Conservation (phyloP, 2,888 invertebrate genomes). For the Euphydryas editha region DNA sequence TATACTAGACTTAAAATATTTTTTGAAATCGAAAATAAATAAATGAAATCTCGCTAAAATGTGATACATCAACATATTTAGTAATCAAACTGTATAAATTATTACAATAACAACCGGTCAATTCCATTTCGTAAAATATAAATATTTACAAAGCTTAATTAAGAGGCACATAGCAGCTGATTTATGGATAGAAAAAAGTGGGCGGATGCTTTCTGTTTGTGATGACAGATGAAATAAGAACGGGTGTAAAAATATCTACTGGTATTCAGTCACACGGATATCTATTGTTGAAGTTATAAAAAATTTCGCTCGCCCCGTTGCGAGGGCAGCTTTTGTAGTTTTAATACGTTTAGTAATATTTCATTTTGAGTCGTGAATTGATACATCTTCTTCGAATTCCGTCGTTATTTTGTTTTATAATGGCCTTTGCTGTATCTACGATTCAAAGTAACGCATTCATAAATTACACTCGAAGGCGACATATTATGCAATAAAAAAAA, state of each 20-base stretch:
- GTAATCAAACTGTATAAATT: slow-evolving; percentile 27
- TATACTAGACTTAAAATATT: not conserved
- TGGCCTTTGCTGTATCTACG: slow-evolving; percentile 13
- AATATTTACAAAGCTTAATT: slow-evolving; percentile 38
- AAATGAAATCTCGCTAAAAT: not conserved
- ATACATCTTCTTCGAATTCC: slow-evolving; percentile 36
- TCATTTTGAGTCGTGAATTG: slow-evolving; percentile 34
- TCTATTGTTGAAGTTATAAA: slow-evolving; percentile 30
- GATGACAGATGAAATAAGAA: slow-evolving; percentile 53
- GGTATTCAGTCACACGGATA: slow-evolving; percentile 24
- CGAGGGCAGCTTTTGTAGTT: slow-evolving; percentile 33
- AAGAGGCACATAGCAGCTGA: slow-evolving; percentile 37
- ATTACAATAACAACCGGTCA: slow-evolving; percentile 29
- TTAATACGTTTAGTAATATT: slow-evolving; percentile 32
- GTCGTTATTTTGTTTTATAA: slow-evolving; percentile 12
- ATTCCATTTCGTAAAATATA: slow-evolving; percentile 26
- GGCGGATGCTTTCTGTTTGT: slow-evolving; percentile 42
- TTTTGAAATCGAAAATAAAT: not conserved
- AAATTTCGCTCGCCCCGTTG: slow-evolving; percentile 41
- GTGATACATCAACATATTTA: slow-evolving; percentile 18
- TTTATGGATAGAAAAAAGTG: slow-evolving; percentile 40
- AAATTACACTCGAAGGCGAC: slow-evolving; percentile 15
- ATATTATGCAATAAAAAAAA: slow-evolving; percentile 1
- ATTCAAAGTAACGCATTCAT: slow-evolving; percentile 16
- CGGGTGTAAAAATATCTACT: slow-evolving; percentile 41